Percentiles rank a stretch among this genome's conserved stretches.
Conservation (phyloP, 1,140 invertebrate species). For the Mya arenaria region DNA sequence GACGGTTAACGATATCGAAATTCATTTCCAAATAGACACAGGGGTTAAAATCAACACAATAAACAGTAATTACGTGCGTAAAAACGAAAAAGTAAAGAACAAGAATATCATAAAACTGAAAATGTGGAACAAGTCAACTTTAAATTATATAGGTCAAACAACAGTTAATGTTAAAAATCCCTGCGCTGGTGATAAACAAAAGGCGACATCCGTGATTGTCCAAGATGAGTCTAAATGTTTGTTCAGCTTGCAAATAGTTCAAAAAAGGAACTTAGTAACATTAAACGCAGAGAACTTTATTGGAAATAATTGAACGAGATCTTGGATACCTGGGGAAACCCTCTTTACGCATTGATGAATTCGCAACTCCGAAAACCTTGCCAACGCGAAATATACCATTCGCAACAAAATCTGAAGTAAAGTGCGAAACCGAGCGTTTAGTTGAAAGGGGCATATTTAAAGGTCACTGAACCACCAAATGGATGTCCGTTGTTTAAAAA, state of each 20-base stretch:
- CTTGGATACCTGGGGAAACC: conserved; percentile 16
- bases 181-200: not conserved
- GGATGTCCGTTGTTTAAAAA: conserved; percentile 65
- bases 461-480: conserved; percentile 63
- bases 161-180: conserved; percentile 25
- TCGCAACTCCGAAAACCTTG: not conserved
- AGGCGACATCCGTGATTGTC: conserved; percentile 19
- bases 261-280: conserved; percentile 7
- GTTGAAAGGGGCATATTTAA: conserved; percentile 42
- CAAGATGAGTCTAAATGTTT: not conserved
- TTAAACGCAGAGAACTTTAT: conserved; percentile 14
- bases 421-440: not conserved
- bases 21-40: conserved; percentile 29
- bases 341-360: not conserved
- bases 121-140: conserved; percentile 36
- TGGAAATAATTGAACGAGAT: conserved; percentile 9
- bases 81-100: conserved; percentile 3
- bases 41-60: conserved; percentile 30
- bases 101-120: not conserved
- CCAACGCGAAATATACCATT: conserved; percentile 24
- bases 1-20: conserved; percentile 16
- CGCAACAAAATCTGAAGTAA: conserved; percentile 13
- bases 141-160: conserved; percentile 2
- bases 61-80: not conserved
- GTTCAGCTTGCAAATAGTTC: not conserved